Conservation (phyloP, 2,888 invertebrate genomes). For the Pantelozetes paolii region DNA sequence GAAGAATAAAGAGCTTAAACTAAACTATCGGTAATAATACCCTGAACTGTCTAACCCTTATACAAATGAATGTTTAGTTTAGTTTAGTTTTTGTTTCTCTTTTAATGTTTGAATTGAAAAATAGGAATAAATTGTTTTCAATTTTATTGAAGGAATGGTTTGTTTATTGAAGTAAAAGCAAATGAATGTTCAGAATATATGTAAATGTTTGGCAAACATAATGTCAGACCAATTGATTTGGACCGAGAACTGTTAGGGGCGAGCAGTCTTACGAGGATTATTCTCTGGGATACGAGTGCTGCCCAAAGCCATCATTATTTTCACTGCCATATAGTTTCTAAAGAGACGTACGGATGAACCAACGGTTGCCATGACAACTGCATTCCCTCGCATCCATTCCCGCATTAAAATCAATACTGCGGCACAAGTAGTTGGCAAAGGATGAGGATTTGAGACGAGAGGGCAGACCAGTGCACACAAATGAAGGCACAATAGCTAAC, state of each 20-base stretch:
- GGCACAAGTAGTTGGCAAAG: constrained; percentile 25
- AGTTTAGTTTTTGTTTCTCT: not conserved
- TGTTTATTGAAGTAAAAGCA: constrained; percentile 15
- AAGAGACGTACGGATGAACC: constrained; percentile 24
- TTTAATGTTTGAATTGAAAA: not conserved
- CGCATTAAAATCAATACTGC: constrained; percentile 35
- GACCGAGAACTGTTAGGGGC: not conserved
- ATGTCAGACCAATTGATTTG: constrained; percentile 10
- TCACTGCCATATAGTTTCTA: constrained; percentile 6
- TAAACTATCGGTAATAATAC: not conserved
- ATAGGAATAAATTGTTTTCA: not conserved
- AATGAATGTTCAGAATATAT: constrained; percentile 9
- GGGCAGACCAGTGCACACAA: constrained; percentile 11
- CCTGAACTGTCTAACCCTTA: no score
- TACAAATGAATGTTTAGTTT: no score
- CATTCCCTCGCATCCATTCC: constrained; percentile 35
- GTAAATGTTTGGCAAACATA: constrained; percentile 14
- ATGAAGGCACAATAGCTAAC: not conserved
- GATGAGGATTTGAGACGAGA: not conserved
- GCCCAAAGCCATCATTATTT: constrained; percentile 34
- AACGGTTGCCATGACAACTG: not conserved
- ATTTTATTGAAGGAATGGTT: not conserved
- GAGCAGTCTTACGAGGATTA: not conserved
- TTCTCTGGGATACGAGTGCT: not conserved
- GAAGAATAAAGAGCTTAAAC: not conserved